These are phyloP conservation scores for Norana najaformis DNA, from an alignment of 2,888 invertebrate species.

Conservation along the genomic window DNA sequence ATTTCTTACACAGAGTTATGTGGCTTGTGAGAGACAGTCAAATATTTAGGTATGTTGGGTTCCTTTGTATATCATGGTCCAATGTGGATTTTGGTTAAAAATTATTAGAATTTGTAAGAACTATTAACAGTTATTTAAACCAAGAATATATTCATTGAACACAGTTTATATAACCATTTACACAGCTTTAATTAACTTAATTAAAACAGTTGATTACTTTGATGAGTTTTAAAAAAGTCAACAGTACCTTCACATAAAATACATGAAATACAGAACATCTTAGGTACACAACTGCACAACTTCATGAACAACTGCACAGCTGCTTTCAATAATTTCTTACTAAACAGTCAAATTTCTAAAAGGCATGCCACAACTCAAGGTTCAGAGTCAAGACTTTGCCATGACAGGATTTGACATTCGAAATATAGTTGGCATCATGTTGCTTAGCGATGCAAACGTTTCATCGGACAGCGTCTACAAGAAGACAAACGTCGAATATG, in stretches of 20 bases:
- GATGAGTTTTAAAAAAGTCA: not conserved
- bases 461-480: constrained; percentile 76
- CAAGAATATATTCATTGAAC: not conserved
- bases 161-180: not conserved
- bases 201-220: not conserved
- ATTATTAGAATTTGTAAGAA: not conserved
- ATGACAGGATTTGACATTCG: constrained; percentile 90
- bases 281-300: not conserved
- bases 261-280: not conserved
- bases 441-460: constrained; percentile 78
- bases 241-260: not conserved
- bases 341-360: not conserved
- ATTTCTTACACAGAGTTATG: too few species aligned
- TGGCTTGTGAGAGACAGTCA: too few species aligned
- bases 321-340: not conserved
- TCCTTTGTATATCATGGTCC: too few species aligned
- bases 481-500: not conserved
- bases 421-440: constrained; percentile 89
- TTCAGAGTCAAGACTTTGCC: constrained; percentile 40
- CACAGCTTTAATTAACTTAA: not conserved
- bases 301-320: not conserved
- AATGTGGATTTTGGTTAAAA: too few species aligned
- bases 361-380: not conserved
- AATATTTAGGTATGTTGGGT: too few species aligned
- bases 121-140: not conserved